phyloP scores from a whole-genome alignment of 2,797 vertebrate species.

The Pangasius macronema region DNA sequence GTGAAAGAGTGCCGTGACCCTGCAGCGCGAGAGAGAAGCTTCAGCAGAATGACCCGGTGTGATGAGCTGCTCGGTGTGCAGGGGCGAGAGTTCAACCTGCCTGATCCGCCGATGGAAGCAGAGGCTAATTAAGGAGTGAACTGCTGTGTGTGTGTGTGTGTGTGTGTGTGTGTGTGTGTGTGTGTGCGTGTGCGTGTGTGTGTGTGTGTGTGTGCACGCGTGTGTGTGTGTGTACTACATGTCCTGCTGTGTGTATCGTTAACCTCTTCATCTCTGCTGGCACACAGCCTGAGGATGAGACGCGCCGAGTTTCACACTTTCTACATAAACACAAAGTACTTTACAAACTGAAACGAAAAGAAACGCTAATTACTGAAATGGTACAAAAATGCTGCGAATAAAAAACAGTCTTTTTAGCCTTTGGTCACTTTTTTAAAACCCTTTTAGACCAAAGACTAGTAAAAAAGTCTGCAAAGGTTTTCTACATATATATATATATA shows the following conservation, averaged over 20 bases:
- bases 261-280: conserved; percentile 29
- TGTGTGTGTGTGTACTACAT: conserved; percentile 2
- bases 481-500: background rate
- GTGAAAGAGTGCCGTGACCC: conserved; percentile 12
- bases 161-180: conserved; percentile 6
- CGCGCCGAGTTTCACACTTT: background rate
- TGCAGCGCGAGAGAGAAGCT: background rate
- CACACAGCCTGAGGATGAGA: conserved; percentile 6
- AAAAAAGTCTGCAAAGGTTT: background rate
- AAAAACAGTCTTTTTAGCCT: background rate
- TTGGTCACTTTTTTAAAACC: background rate
- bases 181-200: conserved; percentile 8
- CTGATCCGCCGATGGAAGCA: conserved; percentile 36
- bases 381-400: background rate
- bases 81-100: conserved; percentile 34
- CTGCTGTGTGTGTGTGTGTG: background rate
- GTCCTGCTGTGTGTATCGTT: conserved; percentile 34
- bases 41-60: conserved; percentile 15
- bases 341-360: background rate
- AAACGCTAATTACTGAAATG: background rate
- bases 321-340: background rate
- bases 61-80: conserved; percentile 4
- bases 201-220: conserved; percentile 4
- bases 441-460: background rate
- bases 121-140: conserved; percentile 37